A percentile compares a stretch with the other conserved stretches of the same genome.
Conservation (phyloP, 2,888 invertebrate genomes). For the Leucophora obtusa region DNA sequence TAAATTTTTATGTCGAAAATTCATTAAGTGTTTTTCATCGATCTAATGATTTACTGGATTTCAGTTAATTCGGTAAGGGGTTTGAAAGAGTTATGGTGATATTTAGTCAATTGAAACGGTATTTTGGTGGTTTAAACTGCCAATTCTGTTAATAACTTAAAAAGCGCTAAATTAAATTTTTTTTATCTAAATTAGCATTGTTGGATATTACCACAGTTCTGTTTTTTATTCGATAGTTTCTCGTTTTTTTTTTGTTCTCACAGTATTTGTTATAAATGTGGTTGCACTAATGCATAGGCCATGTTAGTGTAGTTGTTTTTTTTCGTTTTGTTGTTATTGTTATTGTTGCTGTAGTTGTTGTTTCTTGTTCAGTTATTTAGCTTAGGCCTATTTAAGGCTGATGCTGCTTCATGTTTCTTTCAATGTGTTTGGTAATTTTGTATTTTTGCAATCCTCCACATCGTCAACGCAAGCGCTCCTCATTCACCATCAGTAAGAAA, state of each 20-base stretch:
- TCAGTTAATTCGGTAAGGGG: too few species aligned
- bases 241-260: conserved; percentile 1
- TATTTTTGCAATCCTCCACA: neutral
- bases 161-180: neutral
- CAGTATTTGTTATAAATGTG: conserved; percentile 23
- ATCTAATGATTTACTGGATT: too few species aligned
- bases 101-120: too few species aligned
- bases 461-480: conserved; percentile 3
- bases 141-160: neutral
- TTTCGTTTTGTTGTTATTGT: neutral
- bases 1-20: too few species aligned
- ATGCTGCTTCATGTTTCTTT: conserved; percentile 32
- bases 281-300: conserved; percentile 22
- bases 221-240: neutral
- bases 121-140: too few species aligned
- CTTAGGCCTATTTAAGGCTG: conserved; percentile 52
- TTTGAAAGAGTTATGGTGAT: too few species aligned
- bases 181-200: neutral
- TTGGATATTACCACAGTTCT: conserved; percentile 13
- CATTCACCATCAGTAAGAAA: neutral
- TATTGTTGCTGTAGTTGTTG: conserved; percentile 21
- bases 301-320: conserved; percentile 17
- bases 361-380: conserved; percentile 40
- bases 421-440: conserved; percentile 1
- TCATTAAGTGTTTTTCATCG: too few species aligned